Evolutionary conservation across 2,113 vertebrate species (phyloP), one percentile per base, ranked within the genome.

Genomic region (Antennarius striatus): DNA sequence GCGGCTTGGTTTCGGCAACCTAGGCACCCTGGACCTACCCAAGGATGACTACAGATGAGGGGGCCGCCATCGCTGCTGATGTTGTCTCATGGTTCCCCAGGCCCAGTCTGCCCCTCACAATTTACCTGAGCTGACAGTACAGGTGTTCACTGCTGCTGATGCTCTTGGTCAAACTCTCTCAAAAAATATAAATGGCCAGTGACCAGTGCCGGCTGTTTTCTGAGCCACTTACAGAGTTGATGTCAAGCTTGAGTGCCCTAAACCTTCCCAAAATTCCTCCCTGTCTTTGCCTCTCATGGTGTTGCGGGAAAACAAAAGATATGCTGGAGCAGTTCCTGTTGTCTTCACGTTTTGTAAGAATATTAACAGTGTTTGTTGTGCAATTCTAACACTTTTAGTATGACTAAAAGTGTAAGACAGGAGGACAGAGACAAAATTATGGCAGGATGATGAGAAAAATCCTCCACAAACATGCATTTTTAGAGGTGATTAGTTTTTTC

Each of bases 21-120:
- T 97, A 92, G 94, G 95, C 68, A 92, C 93, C 28, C 92, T 98
- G 93, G 97, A 98, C 81, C 96, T 94, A 80, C 95, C 96, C 90
- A 99, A 99, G 94, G 97, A 99, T 85, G 96, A 98, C 93, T 98
- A 96, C 90, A 98, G 97, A 98, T 99, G 96, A 99, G 93, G 92
- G 86, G 89, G 65, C 58, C 71, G 39, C 57, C 3, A 14, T 66
- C 39, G 39, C 57, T 39, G 36, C 63, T 17, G 13, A 12, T 11
- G 36, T 7, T 32, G 40, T 67, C 49, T 76, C 55, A 61, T 5
- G 11, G 4, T 57, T 56, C 68, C 63, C 52, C 40, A 50, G 79
- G 69, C 72, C 80, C 75, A 57, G 61, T 67, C 54, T 61, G 64
- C 53, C 76, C 54, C 59, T 53, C 56, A 36, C 48, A 60, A 76